These are phyloP conservation scores for Craterocephalus amniculus DNA, from an alignment of 2,797 vertebrate genomes.

Conservation along the genomic window DNA sequence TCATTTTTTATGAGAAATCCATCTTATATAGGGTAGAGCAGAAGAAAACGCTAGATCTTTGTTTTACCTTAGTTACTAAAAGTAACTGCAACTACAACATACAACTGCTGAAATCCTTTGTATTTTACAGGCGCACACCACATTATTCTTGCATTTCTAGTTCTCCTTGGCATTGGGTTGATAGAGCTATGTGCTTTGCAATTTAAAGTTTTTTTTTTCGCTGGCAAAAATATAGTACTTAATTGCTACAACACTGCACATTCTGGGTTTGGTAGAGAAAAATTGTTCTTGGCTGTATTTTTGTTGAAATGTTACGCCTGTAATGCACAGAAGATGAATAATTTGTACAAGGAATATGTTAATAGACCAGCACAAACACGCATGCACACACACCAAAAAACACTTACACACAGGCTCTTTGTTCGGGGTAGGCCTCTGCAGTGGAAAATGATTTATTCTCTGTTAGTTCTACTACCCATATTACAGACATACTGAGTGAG, in stretches of 20 bases:
- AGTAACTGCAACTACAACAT: not conserved
- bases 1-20: not conserved
- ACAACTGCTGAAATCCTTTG: slow-evolving; percentile 17
- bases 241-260: not conserved
- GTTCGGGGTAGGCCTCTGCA: slow-evolving; percentile 61
- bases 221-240: slow-evolving; percentile 7
- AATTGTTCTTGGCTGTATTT: slow-evolving; percentile 48
- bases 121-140: not conserved
- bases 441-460: slow-evolving; percentile 76
- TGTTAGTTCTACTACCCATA: slow-evolving; percentile 69
- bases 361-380: slow-evolving; percentile 38
- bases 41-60: not conserved
- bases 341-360: slow-evolving; percentile 58
- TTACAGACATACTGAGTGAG: slow-evolving; percentile 71
- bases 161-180: slow-evolving; percentile 2
- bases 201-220: slow-evolving; percentile 13
- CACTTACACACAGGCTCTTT: slow-evolving; percentile 72
- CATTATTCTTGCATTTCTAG: not conserved
- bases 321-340: slow-evolving; percentile 55
- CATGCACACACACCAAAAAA: slow-evolving; percentile 26
- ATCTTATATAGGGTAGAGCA: not conserved
- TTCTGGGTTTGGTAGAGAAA: slow-evolving; percentile 30
- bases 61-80: not conserved
- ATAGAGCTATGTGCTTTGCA: slow-evolving; percentile 14
- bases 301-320: slow-evolving; percentile 52